Evolutionary conservation across 2,888 invertebrate genomes (phyloP).

Genomic region (Eurytoma adleriae): DNA sequence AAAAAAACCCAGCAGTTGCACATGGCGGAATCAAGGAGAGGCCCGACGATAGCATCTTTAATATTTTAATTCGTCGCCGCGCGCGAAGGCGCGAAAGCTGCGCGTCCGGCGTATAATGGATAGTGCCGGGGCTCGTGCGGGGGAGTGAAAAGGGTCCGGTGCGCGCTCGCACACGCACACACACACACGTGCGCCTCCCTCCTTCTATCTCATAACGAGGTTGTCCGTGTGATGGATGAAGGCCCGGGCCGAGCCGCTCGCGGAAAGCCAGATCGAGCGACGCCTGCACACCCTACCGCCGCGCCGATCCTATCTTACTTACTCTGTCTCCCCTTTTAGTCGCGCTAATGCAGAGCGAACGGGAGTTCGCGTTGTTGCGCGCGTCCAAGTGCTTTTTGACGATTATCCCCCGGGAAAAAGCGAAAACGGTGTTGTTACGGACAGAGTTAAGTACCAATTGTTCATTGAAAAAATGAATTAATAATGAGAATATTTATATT

Average conservation of each 20-base stretch:
- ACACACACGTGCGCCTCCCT: constrained; percentile 59
- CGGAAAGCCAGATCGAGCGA: constrained; percentile 27
- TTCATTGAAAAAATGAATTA: too few relatives aligned
- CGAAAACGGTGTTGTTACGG: too few relatives aligned
- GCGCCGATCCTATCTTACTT: too few relatives aligned
- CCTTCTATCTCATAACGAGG: constrained; percentile 72
- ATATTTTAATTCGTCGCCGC: constrained; percentile 20
- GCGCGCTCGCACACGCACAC: too few relatives aligned
- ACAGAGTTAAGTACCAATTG: too few relatives aligned
- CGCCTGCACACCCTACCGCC: constrained; percentile 18
- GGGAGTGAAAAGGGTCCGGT: constrained; percentile 66
- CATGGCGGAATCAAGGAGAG: constrained; percentile 23
- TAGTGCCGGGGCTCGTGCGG: not conserved
- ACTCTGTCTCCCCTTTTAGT: too few relatives aligned
- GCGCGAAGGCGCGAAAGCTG: not conserved
- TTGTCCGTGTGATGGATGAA: constrained; percentile 74
- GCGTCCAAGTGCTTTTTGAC: too few relatives aligned
- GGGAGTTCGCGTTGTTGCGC: too few relatives aligned
- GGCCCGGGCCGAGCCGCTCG: constrained; percentile 55
- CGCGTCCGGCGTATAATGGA: constrained; percentile 10
- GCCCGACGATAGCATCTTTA: constrained; percentile 19
- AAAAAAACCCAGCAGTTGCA: too few relatives aligned
- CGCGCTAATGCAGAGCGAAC: too few relatives aligned
- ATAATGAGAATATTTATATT: too few relatives aligned
- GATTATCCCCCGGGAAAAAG: too few relatives aligned